Evolutionary conservation across 2,797 vertebrate genomes (phyloP), one percentile per base, ranked within the genome.

Genomic region (Thunnus albacares): DNA sequence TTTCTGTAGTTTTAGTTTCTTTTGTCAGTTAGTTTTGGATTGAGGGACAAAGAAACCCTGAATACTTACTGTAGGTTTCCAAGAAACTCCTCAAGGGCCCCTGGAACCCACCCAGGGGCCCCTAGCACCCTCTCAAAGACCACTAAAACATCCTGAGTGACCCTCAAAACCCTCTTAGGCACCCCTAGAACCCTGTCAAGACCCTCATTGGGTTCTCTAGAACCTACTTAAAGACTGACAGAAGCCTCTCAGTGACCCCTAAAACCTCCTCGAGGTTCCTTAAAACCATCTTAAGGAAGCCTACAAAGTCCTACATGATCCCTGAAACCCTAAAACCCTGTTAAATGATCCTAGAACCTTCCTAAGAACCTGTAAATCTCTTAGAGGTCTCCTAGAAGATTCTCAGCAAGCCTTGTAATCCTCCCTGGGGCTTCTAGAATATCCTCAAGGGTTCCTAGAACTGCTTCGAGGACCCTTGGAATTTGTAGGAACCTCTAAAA

Each of bases 11-110:
- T 71, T 58, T 3, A 33, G 7, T 57, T 68, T 69, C 61, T 77
- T 51, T 49, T 81, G n/a, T 88, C 78, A 80, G 60, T 81, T 82
- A 69, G 63, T 68, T 75, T 77, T 79, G 71, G 77, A 78, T 2
- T 22, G 7, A 61, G 49, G 52, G 47, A 49, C 47, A 61, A 72
- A 30, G 3, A 67, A 70, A 57, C 20, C 51, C 24, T 1, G 3
- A 65, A 26, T 24, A 20, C 30, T 67, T 80, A 43, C 79, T 67
- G 47, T n/a, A 26, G 2, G 43, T 58, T 17, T 57, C 56, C 41
- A 60, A 41, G 52, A 69, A 41, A 41, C 12, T 1, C 3, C 15
- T 35, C 13, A 56, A 35, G 56, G 64, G 12, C 14, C 57, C 2
- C 28, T 24, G 13, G 11, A 52, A 43, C 52, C 15, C 17, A 11